A percentile compares a stretch with the other conserved stretches of the same genome.
phyloP scores from a whole-genome alignment of 2,797 vertebrate species.

The Dromococcyx pavoninus region DNA sequence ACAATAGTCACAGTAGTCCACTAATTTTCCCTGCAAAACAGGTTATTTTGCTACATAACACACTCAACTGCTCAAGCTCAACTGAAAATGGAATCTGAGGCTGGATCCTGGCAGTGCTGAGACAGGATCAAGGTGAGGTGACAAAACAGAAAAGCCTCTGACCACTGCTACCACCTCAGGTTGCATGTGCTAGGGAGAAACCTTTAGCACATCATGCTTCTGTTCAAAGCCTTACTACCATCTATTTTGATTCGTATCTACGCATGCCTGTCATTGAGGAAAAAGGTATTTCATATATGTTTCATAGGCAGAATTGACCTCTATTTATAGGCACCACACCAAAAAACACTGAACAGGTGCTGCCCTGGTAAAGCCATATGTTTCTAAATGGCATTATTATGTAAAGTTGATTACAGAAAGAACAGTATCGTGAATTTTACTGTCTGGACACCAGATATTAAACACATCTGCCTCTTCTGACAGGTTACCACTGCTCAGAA shows the following conservation, averaged over 20 bases:
- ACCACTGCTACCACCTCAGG: not conserved
- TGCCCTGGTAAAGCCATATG: not conserved
- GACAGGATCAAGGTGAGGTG: not conserved
- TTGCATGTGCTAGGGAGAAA: not conserved
- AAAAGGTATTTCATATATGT: not conserved
- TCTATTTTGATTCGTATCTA: not conserved
- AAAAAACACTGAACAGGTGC: not conserved
- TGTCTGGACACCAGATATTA: not conserved
- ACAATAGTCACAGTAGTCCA: not conserved
- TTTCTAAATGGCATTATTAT: not conserved
- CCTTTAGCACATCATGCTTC: not conserved
- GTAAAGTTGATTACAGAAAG: not conserved
- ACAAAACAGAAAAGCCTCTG: not conserved
- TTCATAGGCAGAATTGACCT: not conserved
- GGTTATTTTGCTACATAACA: not conserved
- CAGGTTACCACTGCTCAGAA: not conserved
- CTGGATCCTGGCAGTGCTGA: not conserved
- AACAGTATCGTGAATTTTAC: not conserved
- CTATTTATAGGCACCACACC: not conserved
- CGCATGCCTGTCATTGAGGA: not conserved
- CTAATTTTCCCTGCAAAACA: not conserved
- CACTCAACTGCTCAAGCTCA: not conserved
- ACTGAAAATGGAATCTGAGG: not conserved
- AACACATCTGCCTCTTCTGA: not conserved
- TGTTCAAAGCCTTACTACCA: not conserved